These are phyloP conservation scores for Melanostoma scalare DNA, from an alignment of 2,888 invertebrate species.

Conservation along the genomic window DNA sequence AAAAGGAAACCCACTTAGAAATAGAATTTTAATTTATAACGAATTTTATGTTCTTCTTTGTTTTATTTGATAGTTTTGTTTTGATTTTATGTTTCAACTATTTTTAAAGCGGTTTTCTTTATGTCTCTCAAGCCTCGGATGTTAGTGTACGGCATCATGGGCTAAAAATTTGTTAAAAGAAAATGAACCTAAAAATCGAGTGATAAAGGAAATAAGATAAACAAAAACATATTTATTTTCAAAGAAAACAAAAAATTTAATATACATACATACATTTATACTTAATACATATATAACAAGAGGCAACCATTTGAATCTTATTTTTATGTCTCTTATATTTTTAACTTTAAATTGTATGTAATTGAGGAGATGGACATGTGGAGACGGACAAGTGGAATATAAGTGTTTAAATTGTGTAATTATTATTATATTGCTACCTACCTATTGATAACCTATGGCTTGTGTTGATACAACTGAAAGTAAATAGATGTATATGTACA, in stretches of 20 bases:
- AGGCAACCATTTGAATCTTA: not conserved
- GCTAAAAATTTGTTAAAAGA: constrained; percentile 17
- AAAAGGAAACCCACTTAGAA: constrained; percentile 23
- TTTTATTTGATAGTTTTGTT: constrained; percentile 18
- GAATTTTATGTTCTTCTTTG: constrained; percentile 33
- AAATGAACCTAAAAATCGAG: constrained; percentile 27
- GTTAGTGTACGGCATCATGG: not conserved
- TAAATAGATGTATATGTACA: constrained; percentile 53
- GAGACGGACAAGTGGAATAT: constrained; percentile 46
- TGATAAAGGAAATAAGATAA: constrained; percentile 43
- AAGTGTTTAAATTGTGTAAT: constrained; percentile 54
- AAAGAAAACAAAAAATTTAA: constrained; percentile 47
- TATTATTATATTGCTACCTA: constrained; percentile 65
- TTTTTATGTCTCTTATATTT: constrained; percentile 1
- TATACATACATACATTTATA: too few species aligned
- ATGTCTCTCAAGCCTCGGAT: too few species aligned
- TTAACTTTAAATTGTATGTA: constrained; percentile 11
- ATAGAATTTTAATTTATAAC: constrained; percentile 50
- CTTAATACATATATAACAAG: constrained; percentile 29
- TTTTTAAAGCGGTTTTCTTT: constrained; percentile 21
- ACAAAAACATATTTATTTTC: constrained; percentile 51
- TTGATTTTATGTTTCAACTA: constrained; percentile 17
- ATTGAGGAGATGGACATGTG: constrained; percentile 26
- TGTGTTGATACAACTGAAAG: constrained; percentile 72
- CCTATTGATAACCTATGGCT: constrained; percentile 72